Conservation (phyloP, 2,113 vertebrate genomes). For the Protobothrops flavoviridis region DNA sequence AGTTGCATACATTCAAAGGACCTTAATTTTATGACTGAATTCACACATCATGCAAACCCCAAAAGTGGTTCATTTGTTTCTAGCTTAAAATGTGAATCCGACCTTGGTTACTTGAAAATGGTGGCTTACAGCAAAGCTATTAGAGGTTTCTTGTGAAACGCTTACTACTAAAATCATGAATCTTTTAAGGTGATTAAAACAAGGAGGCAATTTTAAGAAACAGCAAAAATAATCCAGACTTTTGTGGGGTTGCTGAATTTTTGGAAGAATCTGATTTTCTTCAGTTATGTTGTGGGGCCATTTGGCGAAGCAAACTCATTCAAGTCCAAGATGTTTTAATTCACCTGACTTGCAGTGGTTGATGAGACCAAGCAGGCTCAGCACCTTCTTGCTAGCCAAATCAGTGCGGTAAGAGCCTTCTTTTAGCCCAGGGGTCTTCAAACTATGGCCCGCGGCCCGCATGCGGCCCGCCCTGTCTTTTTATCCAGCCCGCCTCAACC, state of each 20-base stretch:
- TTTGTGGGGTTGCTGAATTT: background rate
- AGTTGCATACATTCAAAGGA: background rate
- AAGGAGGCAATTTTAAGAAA: background rate
- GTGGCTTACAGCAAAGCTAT: background rate
- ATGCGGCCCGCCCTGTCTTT: too few relatives aligned
- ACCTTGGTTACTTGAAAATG: background rate
- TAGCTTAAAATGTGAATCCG: background rate
- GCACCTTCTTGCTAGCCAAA: background rate
- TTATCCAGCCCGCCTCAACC: too few relatives aligned
- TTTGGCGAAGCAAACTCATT: background rate
- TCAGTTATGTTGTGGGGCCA: background rate
- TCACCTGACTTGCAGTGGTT: background rate
- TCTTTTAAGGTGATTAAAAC: background rate
- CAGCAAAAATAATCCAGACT: background rate
- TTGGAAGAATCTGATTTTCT: background rate
- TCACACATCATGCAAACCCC: background rate
- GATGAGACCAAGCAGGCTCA: accelerated
- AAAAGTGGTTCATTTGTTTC: background rate
- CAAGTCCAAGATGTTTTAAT: background rate
- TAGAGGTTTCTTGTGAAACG: background rate
- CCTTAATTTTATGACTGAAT: background rate
- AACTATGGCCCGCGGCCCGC: too few relatives aligned
- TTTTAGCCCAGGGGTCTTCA: background rate
- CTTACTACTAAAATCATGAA: background rate
- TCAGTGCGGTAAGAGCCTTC: background rate